Percentiles rank a stretch among this genome's conserved stretches.
Conservation (phyloP, 1,140 invertebrate genomes). For the Caenorhabditis remanei region DNA sequence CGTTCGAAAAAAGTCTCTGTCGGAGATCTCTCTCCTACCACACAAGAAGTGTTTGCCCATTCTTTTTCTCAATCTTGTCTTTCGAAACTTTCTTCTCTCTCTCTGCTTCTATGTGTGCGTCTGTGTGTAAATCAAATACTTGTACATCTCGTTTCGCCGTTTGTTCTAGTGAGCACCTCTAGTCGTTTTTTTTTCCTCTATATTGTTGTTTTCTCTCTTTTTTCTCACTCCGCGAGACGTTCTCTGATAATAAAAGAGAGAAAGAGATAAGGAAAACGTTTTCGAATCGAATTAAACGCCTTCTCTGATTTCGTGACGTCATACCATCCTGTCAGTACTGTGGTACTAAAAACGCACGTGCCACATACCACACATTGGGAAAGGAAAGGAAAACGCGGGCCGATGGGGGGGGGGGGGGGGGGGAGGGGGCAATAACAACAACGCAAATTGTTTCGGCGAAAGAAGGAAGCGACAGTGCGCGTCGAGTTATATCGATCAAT, state of each 20-base stretch:
- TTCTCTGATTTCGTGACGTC: slow-evolving; percentile 32
- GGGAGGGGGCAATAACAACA: slow-evolving; percentile 19
- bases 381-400: too few relatives aligned
- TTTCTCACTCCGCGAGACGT: not conserved
- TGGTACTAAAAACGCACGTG: slow-evolving; percentile 45
- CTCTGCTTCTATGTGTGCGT: slow-evolving; percentile 4
- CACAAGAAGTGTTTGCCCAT: slow-evolving; percentile 50
- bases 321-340: not conserved
- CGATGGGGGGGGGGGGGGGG: too few relatives aligned
- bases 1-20: not conserved
- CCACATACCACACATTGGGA: not conserved
- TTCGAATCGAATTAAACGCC: not conserved
- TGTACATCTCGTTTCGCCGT: slow-evolving; percentile 51
- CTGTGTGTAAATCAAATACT: slow-evolving; percentile 54
- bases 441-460: slow-evolving; percentile 41
- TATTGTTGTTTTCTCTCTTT: slow-evolving; percentile 21
- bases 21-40: slow-evolving; percentile 7
- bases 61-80: slow-evolving; percentile 22
- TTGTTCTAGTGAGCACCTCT: slow-evolving; percentile 32
- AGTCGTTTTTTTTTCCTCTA: not conserved
- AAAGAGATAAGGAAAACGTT: not conserved
- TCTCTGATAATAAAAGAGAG: not conserved
- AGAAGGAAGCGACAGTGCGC: slow-evolving; percentile 22
- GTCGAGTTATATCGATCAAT: slow-evolving; percentile 45
- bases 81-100: slow-evolving; percentile 7